Conservation (phyloP, 2,113 vertebrate species). For the Paradoxurus hermaphroditus region DNA sequence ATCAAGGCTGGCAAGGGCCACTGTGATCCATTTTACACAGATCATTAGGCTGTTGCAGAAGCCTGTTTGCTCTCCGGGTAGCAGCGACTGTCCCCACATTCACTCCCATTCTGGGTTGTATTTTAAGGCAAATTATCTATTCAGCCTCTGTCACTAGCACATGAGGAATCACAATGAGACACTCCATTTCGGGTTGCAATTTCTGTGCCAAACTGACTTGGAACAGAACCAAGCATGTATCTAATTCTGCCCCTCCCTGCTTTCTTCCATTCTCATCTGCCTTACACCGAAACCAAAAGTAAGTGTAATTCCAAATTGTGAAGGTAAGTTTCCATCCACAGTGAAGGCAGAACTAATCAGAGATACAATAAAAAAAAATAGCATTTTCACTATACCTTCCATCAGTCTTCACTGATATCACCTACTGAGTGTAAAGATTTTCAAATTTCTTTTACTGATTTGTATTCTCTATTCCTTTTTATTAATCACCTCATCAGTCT, state of each 20-base stretch:
- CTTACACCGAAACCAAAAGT: neutral
- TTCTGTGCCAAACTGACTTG: neutral
- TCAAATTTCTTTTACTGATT: neutral
- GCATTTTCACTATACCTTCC: neutral
- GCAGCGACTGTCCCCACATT: constrained; percentile 5
- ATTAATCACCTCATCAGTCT: neutral
- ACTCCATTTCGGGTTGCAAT: neutral
- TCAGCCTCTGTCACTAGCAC: neutral
- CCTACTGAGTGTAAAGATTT: neutral
- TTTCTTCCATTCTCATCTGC: neutral
- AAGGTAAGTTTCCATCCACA: neutral
- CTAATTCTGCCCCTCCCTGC: neutral
- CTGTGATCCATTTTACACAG: constrained; percentile 31
- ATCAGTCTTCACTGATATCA: neutral
- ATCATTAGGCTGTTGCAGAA: constrained; percentile 51
- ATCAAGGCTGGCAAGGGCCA: neutral
- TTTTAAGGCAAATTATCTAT: constrained; percentile 46
- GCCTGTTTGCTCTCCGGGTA: constrained; percentile 45
- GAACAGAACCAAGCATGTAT: neutral
- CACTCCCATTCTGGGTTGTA: neutral
- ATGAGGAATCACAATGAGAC: neutral
- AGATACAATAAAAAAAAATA: neutral
- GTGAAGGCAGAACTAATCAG: neutral
- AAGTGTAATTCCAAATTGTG: neutral
- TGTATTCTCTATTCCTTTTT: neutral